Evolutionary conservation across 1,140 invertebrate species (phyloP).

Genomic region (Dufourea novaeangliae): DNA sequence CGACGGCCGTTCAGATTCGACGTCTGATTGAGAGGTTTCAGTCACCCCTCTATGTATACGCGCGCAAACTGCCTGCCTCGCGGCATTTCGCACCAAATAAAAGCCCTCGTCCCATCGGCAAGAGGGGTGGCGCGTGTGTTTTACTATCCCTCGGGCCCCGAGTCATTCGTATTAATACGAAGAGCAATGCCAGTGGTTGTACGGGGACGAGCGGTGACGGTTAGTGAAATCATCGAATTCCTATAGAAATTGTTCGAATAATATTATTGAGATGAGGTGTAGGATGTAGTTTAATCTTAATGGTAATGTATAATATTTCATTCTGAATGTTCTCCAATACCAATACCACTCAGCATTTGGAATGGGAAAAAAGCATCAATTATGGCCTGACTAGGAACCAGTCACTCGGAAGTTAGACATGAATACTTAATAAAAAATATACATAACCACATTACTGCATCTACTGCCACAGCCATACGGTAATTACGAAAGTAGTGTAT

Average conservation of each 20-base stretch:
- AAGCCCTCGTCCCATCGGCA: slow-evolving; percentile 56
- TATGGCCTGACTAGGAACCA: too few species aligned
- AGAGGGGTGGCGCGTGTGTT: neutral
- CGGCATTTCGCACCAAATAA: slow-evolving; percentile 68
- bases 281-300: neutral
- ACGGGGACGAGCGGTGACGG: neutral
- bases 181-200: neutral
- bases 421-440: too few species aligned
- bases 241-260: neutral
- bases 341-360: too few species aligned
- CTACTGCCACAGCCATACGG: too few species aligned
- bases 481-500: too few species aligned
- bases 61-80: slow-evolving; percentile 65
- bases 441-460: too few species aligned
- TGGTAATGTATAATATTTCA: too few species aligned
- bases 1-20: slow-evolving; percentile 74
- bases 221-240: neutral
- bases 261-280: neutral
- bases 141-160: neutral
- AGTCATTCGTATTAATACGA: slow-evolving; percentile 10
- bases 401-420: too few species aligned
- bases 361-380: too few species aligned
- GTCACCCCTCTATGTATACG: slow-evolving; percentile 66
- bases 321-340: too few species aligned
- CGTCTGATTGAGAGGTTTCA: slow-evolving; percentile 77